phyloP scores from a whole-genome alignment of 2,888 invertebrate species.

The Aelia acuminata region DNA sequence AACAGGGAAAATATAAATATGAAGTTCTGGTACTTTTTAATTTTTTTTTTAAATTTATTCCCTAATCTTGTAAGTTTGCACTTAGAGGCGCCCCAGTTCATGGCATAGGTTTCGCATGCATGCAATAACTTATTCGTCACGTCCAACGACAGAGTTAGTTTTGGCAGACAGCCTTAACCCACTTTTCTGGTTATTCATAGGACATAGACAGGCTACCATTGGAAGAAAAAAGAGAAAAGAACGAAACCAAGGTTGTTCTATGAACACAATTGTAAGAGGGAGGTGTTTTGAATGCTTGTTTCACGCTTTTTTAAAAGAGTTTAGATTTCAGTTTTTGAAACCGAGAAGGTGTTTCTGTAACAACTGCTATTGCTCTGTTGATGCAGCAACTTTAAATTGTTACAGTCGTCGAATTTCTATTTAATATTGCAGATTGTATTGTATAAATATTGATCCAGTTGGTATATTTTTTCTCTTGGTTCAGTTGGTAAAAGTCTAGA shows the following conservation, averaged over 20 bases:
- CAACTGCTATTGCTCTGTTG: conserved; percentile 24
- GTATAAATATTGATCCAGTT: neutral
- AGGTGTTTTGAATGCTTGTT: conserved; percentile 45
- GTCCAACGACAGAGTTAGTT: conserved; percentile 36
- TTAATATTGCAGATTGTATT: neutral
- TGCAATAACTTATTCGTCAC: conserved; percentile 49
- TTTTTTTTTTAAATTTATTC: conserved; percentile 1
- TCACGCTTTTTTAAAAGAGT: conserved; percentile 38
- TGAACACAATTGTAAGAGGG: conserved; percentile 26
- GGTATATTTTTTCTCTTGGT: neutral
- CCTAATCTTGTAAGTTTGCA: neutral
- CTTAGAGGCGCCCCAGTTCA: neutral
- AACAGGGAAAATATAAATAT: no score
- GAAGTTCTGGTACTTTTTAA: no score
- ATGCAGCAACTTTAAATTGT: conserved; percentile 25
- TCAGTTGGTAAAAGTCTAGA: neutral
- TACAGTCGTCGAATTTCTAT: neutral
- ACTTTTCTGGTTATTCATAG: conserved; percentile 42
- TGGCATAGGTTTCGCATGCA: conserved; percentile 35
- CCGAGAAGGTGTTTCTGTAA: conserved; percentile 37
- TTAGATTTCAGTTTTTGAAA: conserved; percentile 31
- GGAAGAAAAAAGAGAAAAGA: conserved; percentile 38
- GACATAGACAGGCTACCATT: conserved; percentile 34
- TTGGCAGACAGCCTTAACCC: conserved; percentile 47
- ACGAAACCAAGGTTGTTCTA: conserved; percentile 47